Evolutionary conservation across 2,797 vertebrate species (phyloP).

Genomic region (Moxostoma hubbsi): DNA sequence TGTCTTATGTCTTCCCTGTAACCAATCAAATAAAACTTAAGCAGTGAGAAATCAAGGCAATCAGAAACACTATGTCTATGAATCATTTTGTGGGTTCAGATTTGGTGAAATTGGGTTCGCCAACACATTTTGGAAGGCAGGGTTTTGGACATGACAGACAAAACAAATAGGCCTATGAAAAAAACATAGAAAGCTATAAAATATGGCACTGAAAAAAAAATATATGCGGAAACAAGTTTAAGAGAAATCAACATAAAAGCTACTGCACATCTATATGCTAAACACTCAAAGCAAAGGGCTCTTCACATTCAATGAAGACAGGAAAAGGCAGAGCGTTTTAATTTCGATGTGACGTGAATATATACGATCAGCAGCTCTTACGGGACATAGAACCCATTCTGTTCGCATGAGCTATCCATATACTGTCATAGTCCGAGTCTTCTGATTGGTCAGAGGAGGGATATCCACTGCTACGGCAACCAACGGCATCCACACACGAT

Average conservation of each 20-base stretch:
- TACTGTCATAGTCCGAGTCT: constrained; percentile 99
- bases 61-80: no score
- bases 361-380: constrained; percentile 93
- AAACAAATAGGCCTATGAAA: no score
- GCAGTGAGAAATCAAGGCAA: no score
- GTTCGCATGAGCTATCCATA: constrained; percentile 99
- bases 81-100: no score
- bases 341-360: constrained; percentile 94
- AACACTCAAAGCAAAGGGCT: not conserved
- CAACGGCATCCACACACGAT: constrained; percentile 91
- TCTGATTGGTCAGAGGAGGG: constrained; percentile 94
- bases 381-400: constrained; percentile 97
- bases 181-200: no score
- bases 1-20: not conserved
- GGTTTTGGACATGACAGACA: no score
- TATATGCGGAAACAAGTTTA: no score
- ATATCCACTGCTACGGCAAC: constrained; percentile 95
- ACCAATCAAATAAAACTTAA: no score
- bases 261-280: not conserved
- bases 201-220: no score
- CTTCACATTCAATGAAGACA: not conserved
- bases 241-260: no score
- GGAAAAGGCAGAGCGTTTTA: constrained; percentile 72
- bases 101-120: no score
- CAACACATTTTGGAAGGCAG: no score